Conservation (phyloP, 2,113 vertebrate species). For the Callipepla californica region DNA sequence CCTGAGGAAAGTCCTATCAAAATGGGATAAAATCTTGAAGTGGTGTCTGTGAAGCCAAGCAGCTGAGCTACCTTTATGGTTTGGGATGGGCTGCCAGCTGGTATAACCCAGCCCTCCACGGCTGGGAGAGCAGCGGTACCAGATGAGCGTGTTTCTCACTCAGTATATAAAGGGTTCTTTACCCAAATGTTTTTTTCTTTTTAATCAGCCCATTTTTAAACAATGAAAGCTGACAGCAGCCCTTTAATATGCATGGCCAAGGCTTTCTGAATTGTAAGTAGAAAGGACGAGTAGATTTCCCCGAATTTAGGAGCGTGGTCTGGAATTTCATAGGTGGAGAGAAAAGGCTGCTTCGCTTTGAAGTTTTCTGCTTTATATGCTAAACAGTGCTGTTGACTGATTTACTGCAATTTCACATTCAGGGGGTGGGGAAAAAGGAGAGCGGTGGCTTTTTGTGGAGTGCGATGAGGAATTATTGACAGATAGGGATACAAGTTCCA, state of each 20-base stretch:
- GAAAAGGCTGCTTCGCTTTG: conserved; percentile 14
- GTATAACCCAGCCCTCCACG: neutral
- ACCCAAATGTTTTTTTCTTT: conserved; percentile 43
- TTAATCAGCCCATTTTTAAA: conserved; percentile 40
- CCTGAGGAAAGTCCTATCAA: neutral
- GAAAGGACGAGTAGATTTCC: conserved; percentile 13
- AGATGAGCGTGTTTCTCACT: neutral
- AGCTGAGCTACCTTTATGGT: fast-evolving
- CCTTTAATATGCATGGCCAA: conserved; percentile 33
- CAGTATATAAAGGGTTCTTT: neutral
- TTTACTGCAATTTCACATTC: conserved; percentile 47
- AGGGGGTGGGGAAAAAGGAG: conserved; percentile 4
- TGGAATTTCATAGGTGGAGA: conserved; percentile 60
- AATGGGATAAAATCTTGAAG: neutral
- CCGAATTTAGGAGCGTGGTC: neutral
- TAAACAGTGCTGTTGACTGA: conserved; percentile 57
- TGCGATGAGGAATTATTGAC: conserved; percentile 54
- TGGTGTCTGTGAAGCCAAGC: neutral
- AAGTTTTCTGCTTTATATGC: conserved; percentile 44
- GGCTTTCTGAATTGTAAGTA: neutral
- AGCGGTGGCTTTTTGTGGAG: conserved; percentile 38
- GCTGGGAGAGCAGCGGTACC: neutral
- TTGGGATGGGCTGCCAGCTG: neutral
- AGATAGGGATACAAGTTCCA: neutral
- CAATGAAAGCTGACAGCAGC: conserved; percentile 35